Conservation (phyloP, 2,797 vertebrate genomes). For the Girardinus metallicus region DNA sequence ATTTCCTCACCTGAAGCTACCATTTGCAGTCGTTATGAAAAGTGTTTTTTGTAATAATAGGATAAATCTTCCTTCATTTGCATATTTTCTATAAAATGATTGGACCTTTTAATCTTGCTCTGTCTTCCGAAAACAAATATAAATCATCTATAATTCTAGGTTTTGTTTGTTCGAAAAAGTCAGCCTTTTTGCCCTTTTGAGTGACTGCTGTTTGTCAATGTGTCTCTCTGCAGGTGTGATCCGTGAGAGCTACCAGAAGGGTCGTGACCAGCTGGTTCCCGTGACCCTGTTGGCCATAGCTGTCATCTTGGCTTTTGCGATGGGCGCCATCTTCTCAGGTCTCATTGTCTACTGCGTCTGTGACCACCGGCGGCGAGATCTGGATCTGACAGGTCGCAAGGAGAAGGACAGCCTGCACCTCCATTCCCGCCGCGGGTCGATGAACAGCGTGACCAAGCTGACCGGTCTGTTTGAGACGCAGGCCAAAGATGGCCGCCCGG, state of each 20-base stretch:
- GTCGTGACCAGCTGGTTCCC: conserved; percentile 94
- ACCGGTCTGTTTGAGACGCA: conserved; percentile 94
- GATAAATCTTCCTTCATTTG: conserved; percentile 57
- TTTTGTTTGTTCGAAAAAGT: neutral
- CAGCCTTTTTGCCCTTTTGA: neutral
- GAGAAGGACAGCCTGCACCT: conserved; percentile 89
- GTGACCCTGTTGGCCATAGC: conserved; percentile 95
- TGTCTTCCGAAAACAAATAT: conserved; percentile 28
- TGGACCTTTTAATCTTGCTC: conserved; percentile 59
- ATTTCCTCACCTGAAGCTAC: conserved; percentile 60
- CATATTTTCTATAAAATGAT: conserved; percentile 56
- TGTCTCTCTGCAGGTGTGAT: conserved; percentile 95
- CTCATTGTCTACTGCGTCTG: conserved; percentile 97
- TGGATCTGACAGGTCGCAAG: conserved; percentile 86
- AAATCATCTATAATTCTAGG: conserved; percentile 27
- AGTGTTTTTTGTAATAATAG: conserved; percentile 40
- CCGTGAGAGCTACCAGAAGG: conserved; percentile 97
- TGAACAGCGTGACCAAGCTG: conserved; percentile 98
- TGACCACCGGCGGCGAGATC: conserved; percentile 91
- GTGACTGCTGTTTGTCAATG: conserved; percentile 56
- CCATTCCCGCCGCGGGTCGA: conserved; percentile 91
- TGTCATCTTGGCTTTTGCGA: conserved; percentile 96
- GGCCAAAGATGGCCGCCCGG: conserved; percentile 93
- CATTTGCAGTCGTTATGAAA: conserved; percentile 50
- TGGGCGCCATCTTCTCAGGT: conserved; percentile 97